These are phyloP conservation scores for Yoshiicerus persimilis DNA, from an alignment of 1,140 invertebrate species.

Conservation along the genomic window DNA sequence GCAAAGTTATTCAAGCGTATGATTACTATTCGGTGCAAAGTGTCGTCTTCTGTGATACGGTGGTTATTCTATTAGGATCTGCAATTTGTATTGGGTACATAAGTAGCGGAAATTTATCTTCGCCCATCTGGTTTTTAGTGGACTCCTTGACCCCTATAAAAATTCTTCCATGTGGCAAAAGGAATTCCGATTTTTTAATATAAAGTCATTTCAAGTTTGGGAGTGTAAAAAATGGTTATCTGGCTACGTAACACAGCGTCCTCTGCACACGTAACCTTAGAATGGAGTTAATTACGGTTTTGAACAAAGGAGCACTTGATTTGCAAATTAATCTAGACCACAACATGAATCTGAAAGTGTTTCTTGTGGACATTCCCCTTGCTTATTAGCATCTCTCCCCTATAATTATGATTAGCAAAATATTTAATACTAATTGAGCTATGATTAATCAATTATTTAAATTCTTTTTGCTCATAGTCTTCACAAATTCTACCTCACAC, in stretches of 20 bases:
- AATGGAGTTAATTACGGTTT: background rate
- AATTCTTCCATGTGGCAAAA: background rate
- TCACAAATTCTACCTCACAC: constrained; percentile 18
- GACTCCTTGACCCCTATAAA: background rate
- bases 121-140: background rate
- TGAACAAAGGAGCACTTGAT: constrained; percentile 18
- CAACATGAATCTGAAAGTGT: constrained; percentile 6
- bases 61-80: background rate
- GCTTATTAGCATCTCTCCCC: constrained; percentile 11
- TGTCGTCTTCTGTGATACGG: background rate
- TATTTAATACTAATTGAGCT: background rate
- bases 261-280: background rate
- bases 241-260: too few relatives aligned
- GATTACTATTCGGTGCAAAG: too few relatives aligned
- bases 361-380: constrained; percentile 21
- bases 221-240: background rate
- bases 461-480: background rate
- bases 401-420: constrained; percentile 28
- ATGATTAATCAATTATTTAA: constrained; percentile 30
- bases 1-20: background rate
- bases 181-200: background rate
- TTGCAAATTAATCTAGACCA: constrained; percentile 20
- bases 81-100: background rate
- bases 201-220: background rate
- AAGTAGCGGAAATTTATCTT: background rate